Base-by-base conservation (phyloP, 2,113 vertebrate genomes). In the Calypte anna region DNA sequence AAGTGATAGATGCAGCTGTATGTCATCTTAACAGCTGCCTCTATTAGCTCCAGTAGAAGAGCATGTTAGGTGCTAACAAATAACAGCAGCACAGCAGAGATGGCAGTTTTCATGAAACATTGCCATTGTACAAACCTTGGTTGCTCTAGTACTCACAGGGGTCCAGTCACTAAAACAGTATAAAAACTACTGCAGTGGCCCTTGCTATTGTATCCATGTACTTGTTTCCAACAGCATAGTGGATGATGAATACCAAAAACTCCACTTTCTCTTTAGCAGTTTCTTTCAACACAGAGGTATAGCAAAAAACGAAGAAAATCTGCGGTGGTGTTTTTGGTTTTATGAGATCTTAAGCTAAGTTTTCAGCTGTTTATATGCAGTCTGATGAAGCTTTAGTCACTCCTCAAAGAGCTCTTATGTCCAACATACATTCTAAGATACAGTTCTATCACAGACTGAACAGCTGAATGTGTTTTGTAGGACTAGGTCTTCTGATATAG, bases 181-280 rank as follows among this genome's bases (percentile, higher is more conserved):
- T 14, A 77, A 61, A 76, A 77, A 23, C 7, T 73, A 50, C 19
- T 51, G 48, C 55, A 51, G 7, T 18, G 14, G 28, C 46, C 46
- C 8, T 9, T 19, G 20, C 27, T 40, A 23, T 4, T 5, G 2
- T 18, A 88, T 38, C 50, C 17, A 61, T 0, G 0, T 82, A 14
- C 10, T 2, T 11, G 25, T 25, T 86, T 84, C 40, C 64, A 75
- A 66, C 36, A 54, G 9, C 9, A 19, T 28, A 66, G 24, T 31
- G 14, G 44, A 25, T 24, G 43, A 68, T 11, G 14, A 78, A 30
- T 7, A 85, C 5, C 9, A 33, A 67, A 90, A 86, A 22, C 43
- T 79, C 62, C 58, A 67, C 11, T 3, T 6, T 25, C 31, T 74
- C 25, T 54, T 75, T 7, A 11, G 24, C 16, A 63, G 64, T n/a